Base-by-base conservation (phyloP, 2,888 invertebrate genomes). In the Amorpha juglandis region DNA sequence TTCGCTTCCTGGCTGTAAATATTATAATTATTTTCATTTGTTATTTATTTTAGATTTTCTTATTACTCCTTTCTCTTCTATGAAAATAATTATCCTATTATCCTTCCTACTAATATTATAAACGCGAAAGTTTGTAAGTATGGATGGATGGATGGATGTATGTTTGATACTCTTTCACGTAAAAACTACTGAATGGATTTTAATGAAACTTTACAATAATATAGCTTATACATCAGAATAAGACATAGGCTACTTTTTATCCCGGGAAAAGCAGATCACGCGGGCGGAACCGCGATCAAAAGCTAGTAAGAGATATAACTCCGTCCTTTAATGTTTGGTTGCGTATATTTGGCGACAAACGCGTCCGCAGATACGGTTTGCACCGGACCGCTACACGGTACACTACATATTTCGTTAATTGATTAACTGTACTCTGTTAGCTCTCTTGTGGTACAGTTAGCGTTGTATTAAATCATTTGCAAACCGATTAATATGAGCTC, bases 351-450 rank as follows among this genome's bases (percentile, higher is more conserved):
- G 48, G 48, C 55, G 58, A 58, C 58, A 65, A 48, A 58, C 70
- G 72, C 69, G 68, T 66, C 71, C 69, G 70, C 70, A 71, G 71
- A 72, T 73, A 78, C 71, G 69, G 78, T 71, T 73, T 69, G 68
- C 76, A 73, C 70, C 73, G 74, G 72, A 74, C 77, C 78, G 76
- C 78, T 75, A 77, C 74, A 76, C 75, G 78, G 80, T 80, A 81
- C 74, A 77, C 71, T 76, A 80, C 78, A 79, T 80, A 81, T 82
- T 85, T 84, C 68, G 75, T 80, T 86, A 84, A 86, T 84, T 84
- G 83, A 81, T 78, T 85, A 87, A 86, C 87, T 81, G 87, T 86
- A 79, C 74, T 68, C 64, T 69, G 71, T 72, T 71, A 76, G 71
- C 76, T 74, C 73, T 75, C 69, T 70, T 72, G 75, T 77, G 76